Evolutionary conservation across 2,113 vertebrate species (phyloP).

Genomic region (Cyprinodon variegatus): DNA sequence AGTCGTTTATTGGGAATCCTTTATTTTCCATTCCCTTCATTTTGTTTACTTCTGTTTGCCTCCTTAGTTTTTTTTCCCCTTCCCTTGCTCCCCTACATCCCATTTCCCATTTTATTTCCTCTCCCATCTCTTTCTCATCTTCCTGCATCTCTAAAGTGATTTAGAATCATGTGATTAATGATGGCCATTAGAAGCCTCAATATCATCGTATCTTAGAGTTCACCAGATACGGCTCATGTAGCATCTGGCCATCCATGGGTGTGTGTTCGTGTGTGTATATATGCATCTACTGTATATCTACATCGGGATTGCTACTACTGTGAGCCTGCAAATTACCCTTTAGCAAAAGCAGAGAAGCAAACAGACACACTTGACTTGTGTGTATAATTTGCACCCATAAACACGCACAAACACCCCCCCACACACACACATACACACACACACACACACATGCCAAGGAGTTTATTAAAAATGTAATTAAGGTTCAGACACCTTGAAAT

Average conservation of each 20-base stretch:
- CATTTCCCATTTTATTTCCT: slow-evolving; percentile 52
- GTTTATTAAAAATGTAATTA: slow-evolving; percentile 76
- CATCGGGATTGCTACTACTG: slow-evolving; percentile 19
- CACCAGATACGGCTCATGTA: slow-evolving; percentile 60
- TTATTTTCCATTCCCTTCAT: background rate
- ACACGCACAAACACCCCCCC: slow-evolving; percentile 29
- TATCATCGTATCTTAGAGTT: slow-evolving; percentile 70
- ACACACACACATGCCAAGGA: slow-evolving; percentile 34
- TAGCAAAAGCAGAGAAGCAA: slow-evolving; percentile 36
- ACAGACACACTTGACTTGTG: slow-evolving; percentile 3
- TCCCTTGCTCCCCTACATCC: slow-evolving; percentile 30
- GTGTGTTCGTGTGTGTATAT: slow-evolving; percentile 22
- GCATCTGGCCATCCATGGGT: slow-evolving; percentile 58
- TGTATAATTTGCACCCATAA: slow-evolving; percentile 15
- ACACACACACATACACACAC: slow-evolving; percentile 12
- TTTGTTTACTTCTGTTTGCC: slow-evolving; percentile 20
- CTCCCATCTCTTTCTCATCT: background rate
- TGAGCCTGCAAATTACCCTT: slow-evolving; percentile 42
- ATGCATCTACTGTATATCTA: slow-evolving; percentile 11
- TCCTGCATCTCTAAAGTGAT: slow-evolving; percentile 60
- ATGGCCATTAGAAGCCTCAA: slow-evolving; percentile 73
- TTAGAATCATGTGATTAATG: slow-evolving; percentile 78
- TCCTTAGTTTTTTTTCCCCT: slow-evolving; percentile 42
- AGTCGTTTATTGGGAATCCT: slow-evolving; percentile 20
- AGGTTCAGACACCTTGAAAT: slow-evolving; percentile 73